Conservation (phyloP, 2,888 invertebrate genomes). For the Ganaspis brasiliensis region DNA sequence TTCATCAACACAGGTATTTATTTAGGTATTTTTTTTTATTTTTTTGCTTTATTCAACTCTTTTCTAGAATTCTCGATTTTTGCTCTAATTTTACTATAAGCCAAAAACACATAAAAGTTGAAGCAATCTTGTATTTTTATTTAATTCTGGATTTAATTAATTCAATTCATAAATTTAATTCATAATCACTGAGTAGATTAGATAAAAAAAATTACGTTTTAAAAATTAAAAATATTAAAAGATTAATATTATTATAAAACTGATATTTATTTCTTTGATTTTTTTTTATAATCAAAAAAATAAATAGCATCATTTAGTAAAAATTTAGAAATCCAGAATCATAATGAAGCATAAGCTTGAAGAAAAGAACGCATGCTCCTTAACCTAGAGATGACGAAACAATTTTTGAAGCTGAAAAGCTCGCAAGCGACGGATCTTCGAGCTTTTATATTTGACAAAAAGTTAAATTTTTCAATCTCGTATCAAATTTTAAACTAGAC, state of each 20-base stretch:
- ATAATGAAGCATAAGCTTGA: constrained; percentile 11
- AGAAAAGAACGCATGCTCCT: constrained; percentile 26
- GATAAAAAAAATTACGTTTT: too few species aligned
- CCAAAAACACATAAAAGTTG: constrained; percentile 15
- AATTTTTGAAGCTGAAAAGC: constrained; percentile 45
- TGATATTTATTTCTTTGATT: background rate
- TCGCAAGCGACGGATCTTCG: constrained; percentile 63
- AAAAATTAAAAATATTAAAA: too few species aligned
- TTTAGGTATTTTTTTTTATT: background rate
- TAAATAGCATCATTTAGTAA: background rate
- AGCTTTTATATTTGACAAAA: constrained; percentile 9
- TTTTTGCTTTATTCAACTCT: background rate
- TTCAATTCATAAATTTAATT: background rate
- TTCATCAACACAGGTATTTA: background rate
- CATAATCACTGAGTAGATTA: too few species aligned
- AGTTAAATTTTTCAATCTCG: background rate
- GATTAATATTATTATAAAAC: too few species aligned
- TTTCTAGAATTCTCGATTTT: constrained; percentile 7
- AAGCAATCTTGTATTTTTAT: background rate
- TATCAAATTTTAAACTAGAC: background rate
- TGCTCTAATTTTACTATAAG: constrained; percentile 18
- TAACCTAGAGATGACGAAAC: constrained; percentile 14
- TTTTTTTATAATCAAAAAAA: background rate
- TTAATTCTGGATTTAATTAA: constrained; percentile 21
- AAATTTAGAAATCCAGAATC: background rate